A percentile compares a stretch with the other conserved stretches of the same genome.
phyloP scores from a whole-genome alignment of 2,888 invertebrate species.

The Parnassius mnemosyne region DNA sequence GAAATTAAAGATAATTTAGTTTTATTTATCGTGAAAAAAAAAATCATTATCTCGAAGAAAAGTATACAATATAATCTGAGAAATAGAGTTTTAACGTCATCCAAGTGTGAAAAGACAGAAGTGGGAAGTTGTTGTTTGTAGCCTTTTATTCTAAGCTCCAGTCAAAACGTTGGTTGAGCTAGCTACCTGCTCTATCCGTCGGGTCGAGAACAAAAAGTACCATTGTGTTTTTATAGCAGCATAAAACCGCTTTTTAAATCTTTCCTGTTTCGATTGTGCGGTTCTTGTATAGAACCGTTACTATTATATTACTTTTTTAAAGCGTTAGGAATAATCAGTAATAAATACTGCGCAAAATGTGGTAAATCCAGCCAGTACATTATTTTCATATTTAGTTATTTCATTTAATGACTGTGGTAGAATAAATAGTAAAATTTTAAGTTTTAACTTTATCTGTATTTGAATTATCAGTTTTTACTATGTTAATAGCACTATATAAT shows the following conservation, averaged over 20 bases:
- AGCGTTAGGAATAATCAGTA: background rate
- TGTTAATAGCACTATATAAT: too few relatives aligned
- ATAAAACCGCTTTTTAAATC: slow-evolving; percentile 19
- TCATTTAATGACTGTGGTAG: too few relatives aligned
- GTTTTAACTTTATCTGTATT: too few relatives aligned
- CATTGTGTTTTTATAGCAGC: slow-evolving; percentile 21
- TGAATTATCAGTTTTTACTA: too few relatives aligned
- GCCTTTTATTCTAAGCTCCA: slow-evolving; percentile 11
- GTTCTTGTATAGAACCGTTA: slow-evolving; percentile 2
- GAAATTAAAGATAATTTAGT: too few relatives aligned
- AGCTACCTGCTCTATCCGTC: slow-evolving; percentile 5
- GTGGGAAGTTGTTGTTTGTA: slow-evolving; percentile 11
- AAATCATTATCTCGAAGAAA: too few relatives aligned
- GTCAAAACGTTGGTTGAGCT: slow-evolving; percentile 17
- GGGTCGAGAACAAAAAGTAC: slow-evolving; percentile 20
- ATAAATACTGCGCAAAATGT: background rate
- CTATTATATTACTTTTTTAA: slow-evolving; percentile 8
- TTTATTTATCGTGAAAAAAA: too few relatives aligned
- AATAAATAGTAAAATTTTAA: too few relatives aligned
- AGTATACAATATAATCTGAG: too few relatives aligned
- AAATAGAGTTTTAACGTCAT: background rate
- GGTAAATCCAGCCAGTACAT: too few relatives aligned
- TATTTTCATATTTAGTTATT: too few relatives aligned
- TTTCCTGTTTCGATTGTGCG: slow-evolving; percentile 14
- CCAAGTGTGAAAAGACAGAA: slow-evolving; percentile 7